Evolutionary conservation across 2,113 vertebrate species (phyloP), one percentile per base, ranked within the genome.

Genomic region (Chitala chitala): DNA sequence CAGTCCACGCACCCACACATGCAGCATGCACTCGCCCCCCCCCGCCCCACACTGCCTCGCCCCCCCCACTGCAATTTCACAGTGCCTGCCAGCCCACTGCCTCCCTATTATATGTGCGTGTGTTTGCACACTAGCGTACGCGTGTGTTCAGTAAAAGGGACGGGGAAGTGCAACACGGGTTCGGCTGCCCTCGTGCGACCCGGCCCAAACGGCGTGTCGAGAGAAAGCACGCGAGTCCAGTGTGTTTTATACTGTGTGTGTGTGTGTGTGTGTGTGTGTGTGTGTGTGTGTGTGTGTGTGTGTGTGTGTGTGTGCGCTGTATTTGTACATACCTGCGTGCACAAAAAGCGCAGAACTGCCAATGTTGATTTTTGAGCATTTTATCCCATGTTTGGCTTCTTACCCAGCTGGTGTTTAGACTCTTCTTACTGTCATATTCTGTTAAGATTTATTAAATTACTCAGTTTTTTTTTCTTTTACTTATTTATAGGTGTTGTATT

Each of bases 401-500:
- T 71, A 56, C 68, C 65, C 75, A 81, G 75, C 68, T 72, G 71
- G 76, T 75, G 53, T 63, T 76, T 74, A 94, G 90, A 89, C 89
- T 92, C 88, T 89, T 69, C 90, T 92, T 92, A 91, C 92, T 90
- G 91, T 92, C 92, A 93, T 93, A 92, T 92, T 89, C 92, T 93
- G 91, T 69, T 20, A 92, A 90, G 91, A 93, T 91, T 92, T 93
- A 93, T 90, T 93, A 93, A 91, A 92, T 92, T 87, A 92, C 93
- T 89, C 64, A 33, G 84, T 76, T 87, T 91, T 88, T 87, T 87
- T 88, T 33, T 83, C 87, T 86, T 93, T 91, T 92, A 89, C 89
- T 94, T 93, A 93, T 94, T 94, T 95, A 94, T 94, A 93, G 91
- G 92, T 92, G 92, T 91, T 92, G 91, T 94, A 92, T 93, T 94